phyloP scores from a whole-genome alignment of 2,888 invertebrate genomes.

The Perdita meconis region DNA sequence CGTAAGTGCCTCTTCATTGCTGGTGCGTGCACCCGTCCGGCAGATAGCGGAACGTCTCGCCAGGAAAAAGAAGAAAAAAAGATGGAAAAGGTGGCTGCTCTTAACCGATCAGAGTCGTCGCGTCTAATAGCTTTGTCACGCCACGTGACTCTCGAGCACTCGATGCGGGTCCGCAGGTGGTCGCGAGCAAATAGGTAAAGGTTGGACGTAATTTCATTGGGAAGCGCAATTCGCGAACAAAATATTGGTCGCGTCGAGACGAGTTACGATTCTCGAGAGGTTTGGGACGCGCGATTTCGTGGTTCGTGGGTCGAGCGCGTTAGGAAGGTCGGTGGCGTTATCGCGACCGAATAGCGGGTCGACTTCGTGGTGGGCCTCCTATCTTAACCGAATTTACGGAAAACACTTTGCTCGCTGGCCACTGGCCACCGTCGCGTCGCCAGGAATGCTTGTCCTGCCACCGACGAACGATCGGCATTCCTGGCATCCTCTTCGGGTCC shows the following conservation, averaged over 20 bases:
- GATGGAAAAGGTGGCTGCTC: conserved; percentile 51
- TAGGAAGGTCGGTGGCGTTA: conserved; percentile 24
- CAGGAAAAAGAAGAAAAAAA: conserved; percentile 34
- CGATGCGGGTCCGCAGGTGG: conserved; percentile 52
- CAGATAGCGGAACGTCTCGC: conserved; percentile 58
- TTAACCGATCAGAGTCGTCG: conserved; percentile 65
- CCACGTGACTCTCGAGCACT: conserved; percentile 52
- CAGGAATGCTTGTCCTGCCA: conserved; percentile 78
- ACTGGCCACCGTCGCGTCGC: no score
- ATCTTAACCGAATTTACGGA: conserved; percentile 80
- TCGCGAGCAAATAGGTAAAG: not conserved
- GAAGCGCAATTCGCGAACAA: not conserved
- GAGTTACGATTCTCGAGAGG: not conserved
- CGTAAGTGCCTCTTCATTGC: conserved; percentile 73
- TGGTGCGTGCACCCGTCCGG: conserved; percentile 66
- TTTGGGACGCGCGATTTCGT: not conserved
- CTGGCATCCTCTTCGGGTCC: conserved; percentile 60
- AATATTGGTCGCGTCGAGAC: not conserved
- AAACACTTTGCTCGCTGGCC: conserved; percentile 74
- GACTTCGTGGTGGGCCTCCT: conserved; percentile 71
- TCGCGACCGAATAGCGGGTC: conserved; percentile 48
- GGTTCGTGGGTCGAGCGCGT: not conserved
- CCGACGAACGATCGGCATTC: conserved; percentile 75
- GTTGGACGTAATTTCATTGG: not conserved
- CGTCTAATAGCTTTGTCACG: conserved; percentile 58